A percentile compares a stretch with the other conserved stretches of the same genome.
phyloP scores from a whole-genome alignment of 30 jellyfish, hydroid and myxozoan genomes.

The Sanderia malayensis region DNA sequence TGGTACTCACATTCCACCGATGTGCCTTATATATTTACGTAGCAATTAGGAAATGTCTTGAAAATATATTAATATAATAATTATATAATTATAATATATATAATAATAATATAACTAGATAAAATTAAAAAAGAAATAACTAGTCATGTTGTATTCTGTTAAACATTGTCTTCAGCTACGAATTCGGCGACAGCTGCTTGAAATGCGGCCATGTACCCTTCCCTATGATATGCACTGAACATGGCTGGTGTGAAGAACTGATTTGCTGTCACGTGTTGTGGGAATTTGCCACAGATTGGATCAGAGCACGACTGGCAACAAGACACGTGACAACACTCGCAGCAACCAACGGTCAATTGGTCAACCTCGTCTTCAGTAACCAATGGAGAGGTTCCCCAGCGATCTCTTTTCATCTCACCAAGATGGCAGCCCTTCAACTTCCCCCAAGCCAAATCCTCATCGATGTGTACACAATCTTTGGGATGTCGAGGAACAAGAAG shows the following conservation, averaged over 20 bases:
- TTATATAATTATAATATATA: too few relatives aligned
- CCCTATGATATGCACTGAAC: slow-evolving; percentile 78
- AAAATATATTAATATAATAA: too few relatives aligned
- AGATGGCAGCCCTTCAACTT: not conserved
- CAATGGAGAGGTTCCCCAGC: slow-evolving; percentile 29
- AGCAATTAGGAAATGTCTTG: too few relatives aligned
- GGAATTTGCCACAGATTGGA: slow-evolving; percentile 65
- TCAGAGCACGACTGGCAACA: slow-evolving; percentile 42
- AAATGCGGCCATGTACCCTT: slow-evolving; percentile 61
- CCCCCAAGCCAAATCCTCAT: not conserved
- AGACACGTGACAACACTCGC: slow-evolving; percentile 50
- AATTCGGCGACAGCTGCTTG: slow-evolving; percentile 16
- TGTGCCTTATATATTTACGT: too few relatives aligned
- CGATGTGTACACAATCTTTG: not conserved
- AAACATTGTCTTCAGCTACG: too few relatives aligned
- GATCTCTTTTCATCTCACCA: not conserved
- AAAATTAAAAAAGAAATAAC: too few relatives aligned
- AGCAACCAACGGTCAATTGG: slow-evolving; percentile 53
- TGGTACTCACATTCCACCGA: too few relatives aligned
- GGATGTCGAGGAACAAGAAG: slow-evolving; percentile 25
- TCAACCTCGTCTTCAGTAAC: slow-evolving; percentile 9
- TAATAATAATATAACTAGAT: too few relatives aligned
- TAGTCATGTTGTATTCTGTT: too few relatives aligned
- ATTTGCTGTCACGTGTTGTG: slow-evolving; percentile 68
- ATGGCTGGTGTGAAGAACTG: slow-evolving; percentile 63